phyloP scores from a whole-genome alignment of 2,888 invertebrate genomes.

The Diaperis boleti region DNA sequence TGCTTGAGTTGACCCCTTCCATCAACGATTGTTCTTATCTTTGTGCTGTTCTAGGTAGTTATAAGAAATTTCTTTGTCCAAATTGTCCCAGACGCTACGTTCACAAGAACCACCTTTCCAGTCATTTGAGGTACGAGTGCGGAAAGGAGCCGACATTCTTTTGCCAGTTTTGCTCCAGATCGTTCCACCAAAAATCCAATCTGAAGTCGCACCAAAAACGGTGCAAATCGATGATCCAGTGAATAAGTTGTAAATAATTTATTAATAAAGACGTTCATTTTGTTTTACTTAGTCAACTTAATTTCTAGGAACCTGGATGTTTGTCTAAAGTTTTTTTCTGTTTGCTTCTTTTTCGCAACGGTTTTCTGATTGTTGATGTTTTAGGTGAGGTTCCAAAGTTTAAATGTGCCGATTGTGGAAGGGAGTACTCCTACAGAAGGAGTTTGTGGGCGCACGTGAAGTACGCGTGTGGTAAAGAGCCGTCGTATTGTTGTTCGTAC shows the following conservation, averaged over 20 bases:
- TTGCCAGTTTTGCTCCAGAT: conserved; percentile 17
- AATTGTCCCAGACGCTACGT: conserved; percentile 33
- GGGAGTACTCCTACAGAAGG: conserved; percentile 40
- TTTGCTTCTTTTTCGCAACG: neutral
- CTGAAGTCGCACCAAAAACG: conserved; percentile 19
- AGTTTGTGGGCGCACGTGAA: conserved; percentile 69
- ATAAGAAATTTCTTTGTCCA: conserved; percentile 36
- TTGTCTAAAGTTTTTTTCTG: neutral
- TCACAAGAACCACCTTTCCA: conserved; percentile 24
- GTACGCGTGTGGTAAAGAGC: conserved; percentile 77
- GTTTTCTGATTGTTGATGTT: conserved; percentile 15
- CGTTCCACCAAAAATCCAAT: conserved; percentile 24
- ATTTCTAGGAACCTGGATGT: too few species aligned
- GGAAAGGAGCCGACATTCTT: conserved; percentile 37
- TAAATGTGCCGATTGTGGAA: conserved; percentile 19
- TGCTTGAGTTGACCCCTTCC: too few species aligned
- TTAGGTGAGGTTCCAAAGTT: conserved; percentile 13
- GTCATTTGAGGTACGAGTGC: conserved; percentile 36
- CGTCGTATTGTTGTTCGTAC: conserved; percentile 78
- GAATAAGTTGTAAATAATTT: neutral
- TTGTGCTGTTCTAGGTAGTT: conserved; percentile 18
- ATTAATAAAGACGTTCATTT: neutral
- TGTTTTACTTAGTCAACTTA: neutral
- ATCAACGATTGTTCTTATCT: conserved; percentile 7
- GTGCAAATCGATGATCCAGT: conserved; percentile 3